Percentiles rank a stretch among this genome's conserved stretches.
Evolutionary conservation across 1,140 invertebrate species (phyloP).

Genomic region (Dendroctonus valens): DNA sequence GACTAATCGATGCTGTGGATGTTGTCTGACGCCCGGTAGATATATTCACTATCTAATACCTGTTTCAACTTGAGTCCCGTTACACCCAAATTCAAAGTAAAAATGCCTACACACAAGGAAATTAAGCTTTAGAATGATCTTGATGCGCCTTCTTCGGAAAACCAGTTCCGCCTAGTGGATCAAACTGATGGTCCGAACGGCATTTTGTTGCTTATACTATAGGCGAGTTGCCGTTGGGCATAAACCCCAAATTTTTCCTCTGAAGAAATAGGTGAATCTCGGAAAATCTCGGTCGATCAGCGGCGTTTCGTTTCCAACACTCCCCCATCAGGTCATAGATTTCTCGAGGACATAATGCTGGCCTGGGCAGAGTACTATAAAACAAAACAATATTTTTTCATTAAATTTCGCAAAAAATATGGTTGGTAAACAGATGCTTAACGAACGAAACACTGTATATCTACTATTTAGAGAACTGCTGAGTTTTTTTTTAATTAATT

Average conservation of each 20-base stretch:
- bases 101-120: conserved; percentile 13
- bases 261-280: conserved; percentile 91
- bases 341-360: conserved; percentile 82
- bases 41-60: conserved; percentile 21
- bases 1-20: not conserved
- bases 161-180: not conserved
- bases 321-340: conserved; percentile 92
- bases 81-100: conserved; percentile 17
- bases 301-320: conserved; percentile 87
- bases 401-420: too few species aligned
- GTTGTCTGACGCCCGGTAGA: too few species aligned
- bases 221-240: conserved; percentile 51
- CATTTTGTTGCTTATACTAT: conserved; percentile 18
- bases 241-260: conserved; percentile 83
- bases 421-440: too few species aligned
- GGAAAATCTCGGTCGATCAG: conserved; percentile 82
- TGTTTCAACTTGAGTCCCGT: conserved; percentile 29
- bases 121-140: conserved; percentile 15
- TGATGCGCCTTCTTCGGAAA: not conserved
- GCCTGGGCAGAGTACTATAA: conserved; percentile 63
- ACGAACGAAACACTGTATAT: too few species aligned
- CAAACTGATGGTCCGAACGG: conserved; percentile 9
- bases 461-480: too few species aligned
- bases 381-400: too few species aligned
- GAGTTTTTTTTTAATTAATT: too few species aligned